A percentile compares a stretch with the other conserved stretches of the same genome.
Conservation (phyloP, 2,113 vertebrate species). For the Triplophysa siluroides region DNA sequence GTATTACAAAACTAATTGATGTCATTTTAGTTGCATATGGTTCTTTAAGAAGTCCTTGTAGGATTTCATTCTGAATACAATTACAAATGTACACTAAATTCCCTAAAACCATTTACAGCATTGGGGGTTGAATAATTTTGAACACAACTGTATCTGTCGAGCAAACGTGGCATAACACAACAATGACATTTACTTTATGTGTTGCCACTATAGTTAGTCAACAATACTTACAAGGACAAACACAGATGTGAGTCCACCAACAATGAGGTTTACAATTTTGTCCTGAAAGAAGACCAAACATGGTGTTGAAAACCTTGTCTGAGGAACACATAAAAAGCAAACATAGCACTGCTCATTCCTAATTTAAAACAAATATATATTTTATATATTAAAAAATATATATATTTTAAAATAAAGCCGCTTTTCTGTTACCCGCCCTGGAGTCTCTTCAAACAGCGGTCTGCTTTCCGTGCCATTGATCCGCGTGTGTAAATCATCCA, state of each 20-base stretch:
- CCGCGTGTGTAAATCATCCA: conserved; percentile 84
- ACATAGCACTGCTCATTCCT: too few relatives aligned
- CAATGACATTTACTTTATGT: background rate
- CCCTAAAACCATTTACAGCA: too few relatives aligned
- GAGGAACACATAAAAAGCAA: background rate
- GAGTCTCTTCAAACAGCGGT: conserved; percentile 89
- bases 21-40: too few relatives aligned
- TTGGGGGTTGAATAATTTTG: too few relatives aligned
- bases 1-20: too few relatives aligned
- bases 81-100: too few relatives aligned
- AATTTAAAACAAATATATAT: background rate
- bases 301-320: background rate
- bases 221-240: conserved; percentile 87
- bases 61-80: too few relatives aligned
- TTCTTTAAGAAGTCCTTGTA: too few relatives aligned
- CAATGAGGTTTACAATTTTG: conserved; percentile 87
- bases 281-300: conserved; percentile 73
- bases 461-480: conserved; percentile 89
- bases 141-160: too few relatives aligned
- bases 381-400: background rate
- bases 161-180: too few relatives aligned
- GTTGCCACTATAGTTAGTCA: background rate
- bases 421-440: conserved; percentile 77
- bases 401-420: background rate
- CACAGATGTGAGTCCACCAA: conserved; percentile 86